Evolutionary conservation across 2,797 vertebrate species (phyloP), one percentile per base, ranked within the genome.

Genomic region (Crocidura indochinensis): DNA sequence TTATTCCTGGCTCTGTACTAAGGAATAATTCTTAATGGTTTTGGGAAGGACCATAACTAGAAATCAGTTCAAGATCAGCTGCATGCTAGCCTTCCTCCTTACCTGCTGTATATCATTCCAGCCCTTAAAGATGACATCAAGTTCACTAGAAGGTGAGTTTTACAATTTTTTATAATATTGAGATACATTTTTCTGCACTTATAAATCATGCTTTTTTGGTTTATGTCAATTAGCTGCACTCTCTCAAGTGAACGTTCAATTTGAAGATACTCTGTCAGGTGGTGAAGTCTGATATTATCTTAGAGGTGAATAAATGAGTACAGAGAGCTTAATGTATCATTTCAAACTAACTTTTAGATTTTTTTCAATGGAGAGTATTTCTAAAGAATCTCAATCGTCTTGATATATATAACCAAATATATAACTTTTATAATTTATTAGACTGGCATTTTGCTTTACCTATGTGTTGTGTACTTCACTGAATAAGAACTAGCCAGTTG

Each of bases 391-490:
- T 65, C 80, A 62, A 38, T 38, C 38, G 5, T 38, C 2, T 38
- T 5, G 38, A 38, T 38, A 38, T 38, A 38, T 38, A 38, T 15
- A 84, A 68, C 72, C 77, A 90, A 92, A 78, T 27, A 92, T 17
- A 76, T 17, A 38, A 38, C 38, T 5, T 5, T 38, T 38, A 38
- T 38, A 38, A 38, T 38, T 5, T 38, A 38, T 2, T 38, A 44
- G 56, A 20, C 22, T 3, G 27, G 29, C 26, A 49, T 74, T 74
- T n/a, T 73, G 12, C 56, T 68, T 85, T 53, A 65, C 65, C n/a
- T 47, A 73, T 76, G 26, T 85, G 91, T 65, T 81, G 17, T 9
- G 17, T 31, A 80, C 14, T 83, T 91, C 65, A 47, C 51, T 49
- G 24, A 22, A 83, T 47, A 84, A 56, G 17, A 87, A 53, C 22